Conservation (phyloP, 2,113 vertebrate species). For the Cyprinodon variegatus region DNA sequence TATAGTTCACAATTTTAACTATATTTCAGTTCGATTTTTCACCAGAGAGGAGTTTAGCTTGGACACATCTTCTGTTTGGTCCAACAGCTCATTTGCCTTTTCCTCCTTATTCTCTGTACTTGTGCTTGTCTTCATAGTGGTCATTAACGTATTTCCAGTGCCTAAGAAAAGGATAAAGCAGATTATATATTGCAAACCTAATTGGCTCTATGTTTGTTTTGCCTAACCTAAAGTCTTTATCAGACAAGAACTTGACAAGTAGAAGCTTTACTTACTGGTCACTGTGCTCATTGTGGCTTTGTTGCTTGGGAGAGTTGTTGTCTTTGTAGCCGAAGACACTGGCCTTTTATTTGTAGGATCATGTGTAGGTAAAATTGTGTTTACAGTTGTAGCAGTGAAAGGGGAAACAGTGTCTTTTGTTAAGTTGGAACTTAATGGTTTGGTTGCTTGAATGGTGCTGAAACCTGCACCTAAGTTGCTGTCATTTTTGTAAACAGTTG, state of each 20-base stretch:
- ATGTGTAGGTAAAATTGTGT: neutral
- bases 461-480: slow-evolving; percentile 1
- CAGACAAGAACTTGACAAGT: neutral
- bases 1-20: neutral
- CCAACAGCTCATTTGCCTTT: slow-evolving; percentile 46
- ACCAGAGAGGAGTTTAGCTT: slow-evolving; percentile 73
- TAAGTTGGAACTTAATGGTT: neutral
- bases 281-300: neutral
- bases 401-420: neutral
- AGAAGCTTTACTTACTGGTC: slow-evolving; percentile 25
- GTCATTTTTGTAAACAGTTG: neutral
- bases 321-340: neutral
- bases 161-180: neutral
- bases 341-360: neutral
- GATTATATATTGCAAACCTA: neutral
- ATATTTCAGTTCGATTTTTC: neutral
- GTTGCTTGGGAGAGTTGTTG: slow-evolving; percentile 9
- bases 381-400: neutral
- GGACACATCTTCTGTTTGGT: slow-evolving; percentile 45
- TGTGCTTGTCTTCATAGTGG: neutral
- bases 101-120: slow-evolving; percentile 16
- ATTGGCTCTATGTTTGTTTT: neutral
- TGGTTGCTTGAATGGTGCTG: neutral
- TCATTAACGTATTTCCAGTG: neutral
- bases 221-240: neutral